These are phyloP conservation scores for Tethya wilhelma DNA, from an alignment of 37 sponge, comb jelly and placozoan species.

Conservation along the genomic window DNA sequence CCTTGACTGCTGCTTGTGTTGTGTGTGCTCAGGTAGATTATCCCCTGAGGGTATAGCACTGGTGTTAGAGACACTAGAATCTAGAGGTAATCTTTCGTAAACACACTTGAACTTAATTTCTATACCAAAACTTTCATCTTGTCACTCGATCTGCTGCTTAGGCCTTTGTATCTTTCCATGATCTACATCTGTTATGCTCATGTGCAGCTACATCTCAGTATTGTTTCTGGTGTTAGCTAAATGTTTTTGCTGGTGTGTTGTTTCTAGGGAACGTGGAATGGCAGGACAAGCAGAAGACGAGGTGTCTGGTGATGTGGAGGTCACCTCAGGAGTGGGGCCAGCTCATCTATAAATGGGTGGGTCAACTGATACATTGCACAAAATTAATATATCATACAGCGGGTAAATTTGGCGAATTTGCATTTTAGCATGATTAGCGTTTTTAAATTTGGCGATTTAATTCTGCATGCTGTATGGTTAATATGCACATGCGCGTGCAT, in stretches of 20 bases:
- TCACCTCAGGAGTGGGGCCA: slow-evolving; percentile 94
- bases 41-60: slow-evolving; percentile 59
- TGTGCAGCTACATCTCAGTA: background rate
- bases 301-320: slow-evolving; percentile 97
- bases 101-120: no score
- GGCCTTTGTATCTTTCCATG: background rate
- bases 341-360: slow-evolving; percentile 94
- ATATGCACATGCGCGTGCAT: no score
- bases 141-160: background rate
- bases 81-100: slow-evolving; percentile 83
- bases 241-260: background rate
- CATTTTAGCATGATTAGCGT: no score
- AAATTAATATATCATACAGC: background rate
- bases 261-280: slow-evolving; percentile 97
- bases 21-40: slow-evolving; percentile 85
- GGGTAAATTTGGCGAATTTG: no score
- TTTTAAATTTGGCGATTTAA: no score
- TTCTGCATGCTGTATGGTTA: no score
- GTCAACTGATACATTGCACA: background rate
- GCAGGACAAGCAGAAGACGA: slow-evolving; percentile 79
- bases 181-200: background rate
- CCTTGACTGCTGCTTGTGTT: no score
- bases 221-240: no score
- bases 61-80: slow-evolving; percentile 65
- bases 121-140: background rate